Base-by-base conservation (phyloP, 2,888 invertebrate genomes). In the Tethea ocularis region DNA sequence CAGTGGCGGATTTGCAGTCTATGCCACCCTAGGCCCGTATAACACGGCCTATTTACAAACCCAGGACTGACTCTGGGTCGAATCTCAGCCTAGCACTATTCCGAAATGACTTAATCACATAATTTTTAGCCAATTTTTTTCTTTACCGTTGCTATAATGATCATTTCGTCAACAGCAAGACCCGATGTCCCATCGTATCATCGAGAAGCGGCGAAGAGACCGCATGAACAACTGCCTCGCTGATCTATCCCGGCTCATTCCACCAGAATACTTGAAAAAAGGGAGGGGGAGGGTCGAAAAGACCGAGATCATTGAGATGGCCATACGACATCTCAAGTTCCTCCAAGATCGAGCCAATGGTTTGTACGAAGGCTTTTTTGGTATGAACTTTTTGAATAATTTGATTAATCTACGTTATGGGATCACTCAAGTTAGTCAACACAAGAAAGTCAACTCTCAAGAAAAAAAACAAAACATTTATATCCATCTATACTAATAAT, bases 281-380 rank as follows among this genome's bases (percentile, higher is more conserved):
- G 98, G 98, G 8, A 95, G 99, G 58, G 99, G 99, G 17, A 94
- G 99, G 51, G 97, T 99, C 56, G 99, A 99, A 86, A 99, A 99
- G 91, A 99, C 99, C 0, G 99, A 99, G 93, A 99, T 99, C 63
- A 98, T 99, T 61, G 99, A 99, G 91, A 98, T 99, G 98, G 98
- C 99, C 51, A 99, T 98, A 67, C 95, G 97, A 60, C 98, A 99
- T 80, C 96, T 99, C 91, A 97, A 98, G 83, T 96, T 96, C 87
- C 93, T 99, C 63, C 98, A 98, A 82, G 96, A 95, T 64, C 91
- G 95, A 59, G 94, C 85, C 69, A 91, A 91, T 78, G 91, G 92
- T 92, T 83, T 78, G 88, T 88, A 84, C 61, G 66, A 58, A 2
- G 62, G 53, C 61, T 64, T 46, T 2, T 46, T 33, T 46, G 46